Base-by-base conservation (phyloP, 1,140 invertebrate species). In the Ceratina japonica region DNA sequence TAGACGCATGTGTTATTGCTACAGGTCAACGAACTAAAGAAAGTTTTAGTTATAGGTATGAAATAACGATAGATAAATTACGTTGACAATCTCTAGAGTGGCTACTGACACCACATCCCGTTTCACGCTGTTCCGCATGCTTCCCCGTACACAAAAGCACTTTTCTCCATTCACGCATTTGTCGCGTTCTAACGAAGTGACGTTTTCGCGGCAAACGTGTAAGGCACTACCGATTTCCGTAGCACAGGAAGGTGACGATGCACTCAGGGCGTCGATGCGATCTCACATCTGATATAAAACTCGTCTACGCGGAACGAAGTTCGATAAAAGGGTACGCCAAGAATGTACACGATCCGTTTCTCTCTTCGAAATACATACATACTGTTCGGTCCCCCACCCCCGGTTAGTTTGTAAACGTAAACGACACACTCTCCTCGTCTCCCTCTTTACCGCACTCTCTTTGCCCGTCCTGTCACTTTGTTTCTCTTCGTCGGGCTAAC, bases 331-430 rank as follows among this genome's bases (percentile, higher is more conserved):
- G 62, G 24, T 54, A 65, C 20, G 59, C 37, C 75, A 77, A 71
- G 75, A 81, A 81, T 77, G 74, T 64, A 66, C 68, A 81, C 51
- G 75, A 81, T 73, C 49, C 61, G 75, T 81, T 81, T 81, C 69
- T 63, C 63, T 81, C 75, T 27, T 81, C 68, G 75, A 81, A 79
- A 72, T 78, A 78, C 64, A 65, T 79, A 72, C 54, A 56, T 56
- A 56, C 76, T 68, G 66, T 62, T 37, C 18, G 27, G 37, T 15
- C 51, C 75, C 75, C 80, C 75, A 73, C 80, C 80, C 66, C 31
- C 54, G n/a, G 24, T 52, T 61, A 15, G 20, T 58, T 81, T 56
- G 68, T 81, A 79, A 78, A 79, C 80, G 68, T 81, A 79, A 78
- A 79, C 80, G 75, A 79, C 80, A 80, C 54, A 65, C 79, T 83